These are phyloP conservation scores for Agraylea sexmaculata DNA, from an alignment of 1,140 invertebrate genomes.

Conservation along the genomic window DNA sequence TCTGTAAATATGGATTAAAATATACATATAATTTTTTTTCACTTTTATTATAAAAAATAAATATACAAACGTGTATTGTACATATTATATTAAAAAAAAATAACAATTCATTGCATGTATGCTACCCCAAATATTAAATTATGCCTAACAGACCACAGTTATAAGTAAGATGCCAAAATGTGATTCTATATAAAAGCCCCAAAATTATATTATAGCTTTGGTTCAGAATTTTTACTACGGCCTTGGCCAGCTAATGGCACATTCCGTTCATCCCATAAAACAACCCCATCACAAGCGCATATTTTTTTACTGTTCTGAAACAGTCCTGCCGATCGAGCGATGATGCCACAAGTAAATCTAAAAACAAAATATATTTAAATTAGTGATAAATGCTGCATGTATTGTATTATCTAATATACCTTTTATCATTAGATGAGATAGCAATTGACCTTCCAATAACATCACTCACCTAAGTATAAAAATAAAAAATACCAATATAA, in stretches of 20 bases:
- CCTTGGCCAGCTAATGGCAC: slow-evolving; percentile 14
- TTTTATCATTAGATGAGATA: slow-evolving; percentile 14
- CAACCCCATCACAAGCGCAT: slow-evolving; percentile 54
- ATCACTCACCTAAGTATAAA: slow-evolving; percentile 13
- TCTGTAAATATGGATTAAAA: too few species aligned
- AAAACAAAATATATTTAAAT: slow-evolving; percentile 8
- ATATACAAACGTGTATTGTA: too few species aligned
- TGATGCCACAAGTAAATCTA: slow-evolving; percentile 54
- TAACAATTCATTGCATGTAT: too few species aligned
- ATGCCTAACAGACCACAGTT: too few species aligned
- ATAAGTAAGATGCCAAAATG: too few species aligned
- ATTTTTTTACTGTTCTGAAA: slow-evolving; percentile 56
- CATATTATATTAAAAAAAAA: too few species aligned
- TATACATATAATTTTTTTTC: too few species aligned
- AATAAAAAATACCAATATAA: slow-evolving; percentile 1
- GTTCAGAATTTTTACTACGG: slow-evolving; percentile 3
- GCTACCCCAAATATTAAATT: too few species aligned
- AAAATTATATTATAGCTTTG: too few species aligned
- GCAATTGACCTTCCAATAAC: slow-evolving; percentile 17
- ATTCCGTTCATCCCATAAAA: slow-evolving; percentile 53
- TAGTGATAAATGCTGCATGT: slow-evolving; percentile 1
- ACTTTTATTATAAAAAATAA: too few species aligned
- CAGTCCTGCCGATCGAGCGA: slow-evolving; percentile 53
- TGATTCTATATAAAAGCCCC: too few species aligned
- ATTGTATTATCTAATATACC: slow-evolving; percentile 6